phyloP scores from a whole-genome alignment of 2,113 vertebrate species.

The Microtus richardsoni region DNA sequence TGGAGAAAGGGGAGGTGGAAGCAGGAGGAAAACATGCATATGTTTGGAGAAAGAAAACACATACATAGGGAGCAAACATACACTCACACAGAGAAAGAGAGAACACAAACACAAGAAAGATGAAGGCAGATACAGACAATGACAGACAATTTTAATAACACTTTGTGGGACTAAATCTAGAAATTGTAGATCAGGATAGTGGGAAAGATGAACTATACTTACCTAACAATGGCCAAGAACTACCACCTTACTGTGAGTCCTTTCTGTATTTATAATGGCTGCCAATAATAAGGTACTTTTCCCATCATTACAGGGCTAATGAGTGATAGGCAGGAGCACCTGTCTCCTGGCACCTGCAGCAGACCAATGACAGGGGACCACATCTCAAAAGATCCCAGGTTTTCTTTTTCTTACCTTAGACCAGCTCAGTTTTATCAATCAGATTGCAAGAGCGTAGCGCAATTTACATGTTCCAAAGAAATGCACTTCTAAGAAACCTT shows the following conservation, averaged over 20 bases:
- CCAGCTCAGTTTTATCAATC: neutral
- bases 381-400: neutral
- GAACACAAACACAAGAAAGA: neutral
- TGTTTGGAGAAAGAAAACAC: neutral
- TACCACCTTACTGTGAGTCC: neutral
- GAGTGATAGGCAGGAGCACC: neutral
- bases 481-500: slow-evolving; percentile 63
- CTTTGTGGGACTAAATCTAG: slow-evolving; percentile 3
- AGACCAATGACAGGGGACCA: neutral
- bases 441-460: neutral
- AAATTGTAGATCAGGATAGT: neutral
- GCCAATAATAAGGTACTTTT: neutral
- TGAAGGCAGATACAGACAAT: neutral
- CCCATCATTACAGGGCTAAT: no score
- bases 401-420: slow-evolving; percentile 26
- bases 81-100: neutral
- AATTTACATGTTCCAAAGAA: slow-evolving; percentile 48
- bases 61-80: neutral
- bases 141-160: neutral
- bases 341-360: neutral
- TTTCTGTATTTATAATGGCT: neutral
- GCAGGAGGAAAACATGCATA: neutral
- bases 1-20: neutral
- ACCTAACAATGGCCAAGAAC: neutral
- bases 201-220: neutral